phyloP scores from a whole-genome alignment of 2,888 invertebrate genomes.

The Odontomyia ornata region DNA sequence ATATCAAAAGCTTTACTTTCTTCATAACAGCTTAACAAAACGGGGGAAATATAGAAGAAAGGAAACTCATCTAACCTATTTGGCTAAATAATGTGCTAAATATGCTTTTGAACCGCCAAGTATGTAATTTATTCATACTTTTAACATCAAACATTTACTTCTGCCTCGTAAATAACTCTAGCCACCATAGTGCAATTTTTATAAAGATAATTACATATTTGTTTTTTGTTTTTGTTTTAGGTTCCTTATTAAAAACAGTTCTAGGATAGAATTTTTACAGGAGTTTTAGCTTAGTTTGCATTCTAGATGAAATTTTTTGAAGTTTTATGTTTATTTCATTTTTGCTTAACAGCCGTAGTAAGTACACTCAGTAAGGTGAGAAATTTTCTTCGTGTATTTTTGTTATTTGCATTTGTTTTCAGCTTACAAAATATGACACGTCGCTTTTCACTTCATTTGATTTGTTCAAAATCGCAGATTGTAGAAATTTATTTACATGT shows the following conservation, averaged over 20 bases:
- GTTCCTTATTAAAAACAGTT: slow-evolving; percentile 13
- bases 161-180: neutral
- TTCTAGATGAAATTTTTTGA: neutral
- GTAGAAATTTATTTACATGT: slow-evolving; percentile 41
- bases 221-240: neutral
- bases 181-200: slow-evolving; percentile 3
- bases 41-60: neutral
- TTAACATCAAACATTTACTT: slow-evolving; percentile 43
- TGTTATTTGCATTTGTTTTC: slow-evolving; percentile 5
- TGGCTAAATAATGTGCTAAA: slow-evolving; percentile 14
- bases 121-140: slow-evolving; percentile 1
- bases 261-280: slow-evolving; percentile 25
- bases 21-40: neutral
- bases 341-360: slow-evolving; percentile 52
- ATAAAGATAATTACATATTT: slow-evolving; percentile 23
- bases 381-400: slow-evolving; percentile 32
- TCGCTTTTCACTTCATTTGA: neutral
- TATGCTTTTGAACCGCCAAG: neutral
- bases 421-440: slow-evolving; percentile 14
- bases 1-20: neutral
- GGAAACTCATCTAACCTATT: neutral
- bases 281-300: slow-evolving; percentile 4
- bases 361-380: slow-evolving; percentile 51
- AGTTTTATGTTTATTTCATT: slow-evolving; percentile 26
- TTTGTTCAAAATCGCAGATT: slow-evolving; percentile 32